A percentile compares a stretch with the other conserved stretches of the same genome.
Evolutionary conservation across 2,888 invertebrate genomes (phyloP).

Genomic region (Heteropelma amictum): DNA sequence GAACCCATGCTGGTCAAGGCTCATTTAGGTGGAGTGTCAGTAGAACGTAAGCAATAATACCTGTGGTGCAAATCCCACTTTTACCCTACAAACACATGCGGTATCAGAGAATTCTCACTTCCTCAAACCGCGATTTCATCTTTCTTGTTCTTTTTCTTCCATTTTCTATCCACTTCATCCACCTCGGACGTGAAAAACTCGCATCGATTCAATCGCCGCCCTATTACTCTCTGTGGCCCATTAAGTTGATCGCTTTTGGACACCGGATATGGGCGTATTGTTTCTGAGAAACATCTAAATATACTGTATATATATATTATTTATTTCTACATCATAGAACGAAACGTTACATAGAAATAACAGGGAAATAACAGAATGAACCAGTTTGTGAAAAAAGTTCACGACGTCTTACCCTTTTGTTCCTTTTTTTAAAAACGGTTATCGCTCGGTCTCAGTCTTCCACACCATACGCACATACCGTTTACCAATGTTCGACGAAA

Average conservation of each 20-base stretch:
- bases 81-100: no score
- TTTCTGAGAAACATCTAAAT: slow-evolving; percentile 11
- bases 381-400: slow-evolving; percentile 35
- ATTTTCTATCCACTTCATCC: neutral
- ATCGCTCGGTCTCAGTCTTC: neutral
- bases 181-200: slow-evolving; percentile 41
- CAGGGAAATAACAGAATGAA: slow-evolving; percentile 12
- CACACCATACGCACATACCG: neutral
- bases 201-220: slow-evolving; percentile 49
- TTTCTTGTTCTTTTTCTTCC: neutral
- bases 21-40: no score
- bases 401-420: slow-evolving; percentile 31
- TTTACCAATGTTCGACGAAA: neutral
- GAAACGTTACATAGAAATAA: neutral
- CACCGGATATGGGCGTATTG: slow-evolving; percentile 27
- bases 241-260: slow-evolving; percentile 56
- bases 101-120: neutral
- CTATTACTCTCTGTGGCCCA: slow-evolving; percentile 53
- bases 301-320: neutral
- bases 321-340: neutral
- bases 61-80: no score
- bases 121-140: no score
- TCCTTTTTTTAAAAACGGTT: slow-evolving; percentile 33
- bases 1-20: no score
- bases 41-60: no score